Evolutionary conservation across 2,113 vertebrate species (phyloP).

Genomic region (Dermatemys mawii): DNA sequence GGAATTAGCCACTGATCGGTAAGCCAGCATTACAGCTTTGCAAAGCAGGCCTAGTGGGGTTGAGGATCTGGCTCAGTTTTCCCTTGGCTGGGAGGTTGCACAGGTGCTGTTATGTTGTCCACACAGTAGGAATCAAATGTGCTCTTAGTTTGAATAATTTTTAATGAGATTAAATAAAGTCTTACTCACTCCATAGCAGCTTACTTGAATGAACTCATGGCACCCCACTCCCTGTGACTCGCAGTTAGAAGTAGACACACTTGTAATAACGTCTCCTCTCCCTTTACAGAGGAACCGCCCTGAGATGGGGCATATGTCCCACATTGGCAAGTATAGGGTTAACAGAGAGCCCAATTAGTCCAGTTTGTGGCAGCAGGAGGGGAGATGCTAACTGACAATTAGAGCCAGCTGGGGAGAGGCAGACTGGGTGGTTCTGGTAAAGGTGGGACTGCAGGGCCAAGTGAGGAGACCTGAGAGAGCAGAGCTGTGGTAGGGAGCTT

Average conservation of each 20-base stretch:
- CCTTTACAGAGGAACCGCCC: background rate
- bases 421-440: background rate
- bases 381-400: background rate
- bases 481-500: background rate
- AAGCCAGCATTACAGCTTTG: background rate
- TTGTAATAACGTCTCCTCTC: rapidly evolving
- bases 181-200: background rate
- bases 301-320: rapidly evolving
- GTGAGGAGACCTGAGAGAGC: background rate
- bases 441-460: background rate
- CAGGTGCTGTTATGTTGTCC: background rate
- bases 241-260: background rate
- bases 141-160: background rate
- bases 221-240: rapidly evolving
- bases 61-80: background rate
- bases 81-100: background rate
- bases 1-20: background rate
- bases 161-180: background rate
- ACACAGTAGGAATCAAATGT: rapidly evolving
- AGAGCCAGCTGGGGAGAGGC: background rate
- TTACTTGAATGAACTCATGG: background rate
- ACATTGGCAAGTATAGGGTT: background rate
- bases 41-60: background rate
- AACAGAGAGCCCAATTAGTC: background rate
- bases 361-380: background rate